phyloP scores from a whole-genome alignment of 2,113 vertebrate species.

The Sardina pilchardus region DNA sequence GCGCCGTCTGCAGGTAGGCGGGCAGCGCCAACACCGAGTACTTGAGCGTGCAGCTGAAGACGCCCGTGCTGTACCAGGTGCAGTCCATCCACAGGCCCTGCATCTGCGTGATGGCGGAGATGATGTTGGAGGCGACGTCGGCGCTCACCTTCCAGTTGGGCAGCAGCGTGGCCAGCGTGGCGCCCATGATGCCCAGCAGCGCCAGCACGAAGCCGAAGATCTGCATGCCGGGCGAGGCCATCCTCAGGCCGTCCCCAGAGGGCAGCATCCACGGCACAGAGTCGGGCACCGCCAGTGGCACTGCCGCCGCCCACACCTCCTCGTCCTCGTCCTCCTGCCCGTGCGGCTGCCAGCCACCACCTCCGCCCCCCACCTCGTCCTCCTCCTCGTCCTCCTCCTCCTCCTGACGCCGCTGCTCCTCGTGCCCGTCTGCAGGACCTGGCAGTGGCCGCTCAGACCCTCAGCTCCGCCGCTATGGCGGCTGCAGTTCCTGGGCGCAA shows the following conservation, averaged over 20 bases:
- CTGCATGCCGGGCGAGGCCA: constrained; percentile 87
- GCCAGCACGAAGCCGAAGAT: constrained; percentile 89
- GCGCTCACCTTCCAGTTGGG: constrained; percentile 94
- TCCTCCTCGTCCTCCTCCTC: constrained; percentile 55
- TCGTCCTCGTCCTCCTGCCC: constrained; percentile 51
- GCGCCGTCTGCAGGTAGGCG: constrained; percentile 85
- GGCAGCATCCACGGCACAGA: constrained; percentile 37
- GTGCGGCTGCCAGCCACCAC: no score
- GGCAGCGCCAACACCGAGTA: constrained; percentile 87
- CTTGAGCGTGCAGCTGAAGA: constrained; percentile 93
- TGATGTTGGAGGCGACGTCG: constrained; percentile 85
- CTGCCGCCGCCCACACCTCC: constrained; percentile 23
- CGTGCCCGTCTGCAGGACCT: constrained; percentile 62
- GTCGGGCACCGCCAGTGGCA: constrained; percentile 30
- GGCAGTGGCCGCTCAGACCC: constrained; percentile 53
- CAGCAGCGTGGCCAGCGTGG: constrained; percentile 84
- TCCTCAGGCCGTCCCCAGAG: constrained; percentile 55
- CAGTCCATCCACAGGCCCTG: constrained; percentile 99
- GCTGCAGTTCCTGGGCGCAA: constrained; percentile 60
- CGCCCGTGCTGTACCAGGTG: constrained; percentile 95
- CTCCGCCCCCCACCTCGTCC: constrained; percentile 41
- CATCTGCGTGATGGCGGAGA: constrained; percentile 88
- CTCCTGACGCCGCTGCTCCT: constrained; percentile 65
- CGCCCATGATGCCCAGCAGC: constrained; percentile 81
- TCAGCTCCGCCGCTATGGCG: constrained; percentile 49